A percentile compares a stretch with the other conserved stretches of the same genome.
Conservation (phyloP, 2,888 invertebrate genomes). For the Cerceris rybyensis region DNA sequence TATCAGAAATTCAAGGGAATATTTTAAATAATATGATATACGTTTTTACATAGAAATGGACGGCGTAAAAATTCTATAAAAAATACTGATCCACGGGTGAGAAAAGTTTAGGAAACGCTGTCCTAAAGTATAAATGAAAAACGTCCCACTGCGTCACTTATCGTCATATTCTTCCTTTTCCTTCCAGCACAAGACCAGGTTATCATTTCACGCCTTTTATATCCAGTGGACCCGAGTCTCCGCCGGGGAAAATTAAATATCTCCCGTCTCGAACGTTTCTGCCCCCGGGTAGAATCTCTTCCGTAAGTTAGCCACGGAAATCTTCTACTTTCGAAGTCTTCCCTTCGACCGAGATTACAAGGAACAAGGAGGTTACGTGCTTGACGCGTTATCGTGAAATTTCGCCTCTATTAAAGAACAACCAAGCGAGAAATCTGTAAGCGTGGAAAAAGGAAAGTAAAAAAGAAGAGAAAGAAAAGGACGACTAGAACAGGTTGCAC, state of each 20-base stretch:
- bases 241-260: conserved; percentile 68
- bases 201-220: conserved; percentile 66
- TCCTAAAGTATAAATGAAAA: conserved; percentile 24
- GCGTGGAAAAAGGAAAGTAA: no score
- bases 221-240: conserved; percentile 24
- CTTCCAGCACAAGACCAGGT: conserved; percentile 28
- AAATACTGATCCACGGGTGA: background rate
- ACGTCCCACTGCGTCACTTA: conserved; percentile 14
- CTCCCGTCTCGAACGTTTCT: conserved; percentile 32
- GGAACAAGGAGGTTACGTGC: conserved; percentile 35
- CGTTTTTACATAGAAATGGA: no score
- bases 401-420: conserved; percentile 35
- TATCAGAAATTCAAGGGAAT: no score
- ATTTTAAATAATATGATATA: no score
- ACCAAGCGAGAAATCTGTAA: conserved; percentile 43
- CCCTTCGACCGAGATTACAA: conserved; percentile 43
- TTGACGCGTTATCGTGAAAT: conserved; percentile 48
- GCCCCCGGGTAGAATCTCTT: conserved; percentile 25
- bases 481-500: no score
- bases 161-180: conserved; percentile 8
- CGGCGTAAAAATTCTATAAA: background rate
- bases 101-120: conserved; percentile 2
- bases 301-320: conserved; percentile 44
- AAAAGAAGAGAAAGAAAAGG: no score
- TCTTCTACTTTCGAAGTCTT: conserved; percentile 55